A percentile compares a stretch with the other conserved stretches of the same genome.
phyloP scores from a whole-genome alignment of 2,888 invertebrate genomes.

The Heliconius aoede region DNA sequence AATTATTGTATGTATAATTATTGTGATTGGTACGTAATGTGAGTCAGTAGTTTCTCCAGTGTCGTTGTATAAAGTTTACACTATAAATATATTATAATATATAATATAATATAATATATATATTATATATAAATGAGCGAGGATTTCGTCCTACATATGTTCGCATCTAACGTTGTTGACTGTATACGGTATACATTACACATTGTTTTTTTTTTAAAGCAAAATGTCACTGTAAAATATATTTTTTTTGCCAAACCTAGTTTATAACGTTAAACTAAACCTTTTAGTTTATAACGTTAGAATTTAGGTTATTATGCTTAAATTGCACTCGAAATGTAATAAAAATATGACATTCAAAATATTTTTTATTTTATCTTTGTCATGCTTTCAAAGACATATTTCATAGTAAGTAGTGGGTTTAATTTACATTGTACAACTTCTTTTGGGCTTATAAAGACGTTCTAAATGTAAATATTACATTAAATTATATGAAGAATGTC shows the following conservation, averaged over 20 bases:
- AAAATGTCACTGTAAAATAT: background rate
- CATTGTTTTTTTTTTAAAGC: background rate
- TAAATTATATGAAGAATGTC: background rate
- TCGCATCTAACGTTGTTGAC: constrained; percentile 37
- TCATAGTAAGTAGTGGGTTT: background rate
- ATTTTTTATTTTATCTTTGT: background rate
- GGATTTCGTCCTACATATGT: constrained; percentile 73
- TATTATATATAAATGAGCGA: constrained; percentile 66
- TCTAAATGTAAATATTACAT: background rate
- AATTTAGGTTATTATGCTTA: background rate
- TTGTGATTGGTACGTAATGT: too few relatives aligned
- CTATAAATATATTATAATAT: background rate
- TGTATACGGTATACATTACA: constrained; percentile 20
- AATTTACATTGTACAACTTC: background rate
- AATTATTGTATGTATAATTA: too few relatives aligned
- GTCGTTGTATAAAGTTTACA: background rate
- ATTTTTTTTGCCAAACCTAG: background rate
- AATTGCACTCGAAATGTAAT: background rate
- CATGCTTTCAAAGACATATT: background rate
- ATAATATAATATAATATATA: too few relatives aligned
- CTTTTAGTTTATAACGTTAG: too few relatives aligned
- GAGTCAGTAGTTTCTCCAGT: background rate
- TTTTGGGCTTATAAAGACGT: background rate
- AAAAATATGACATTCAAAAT: background rate
- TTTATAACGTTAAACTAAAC: background rate